Evolutionary conservation across 2,888 invertebrate species (phyloP), one percentile per base, ranked within the genome.

Genomic region (Hanleya hanleyi): DNA sequence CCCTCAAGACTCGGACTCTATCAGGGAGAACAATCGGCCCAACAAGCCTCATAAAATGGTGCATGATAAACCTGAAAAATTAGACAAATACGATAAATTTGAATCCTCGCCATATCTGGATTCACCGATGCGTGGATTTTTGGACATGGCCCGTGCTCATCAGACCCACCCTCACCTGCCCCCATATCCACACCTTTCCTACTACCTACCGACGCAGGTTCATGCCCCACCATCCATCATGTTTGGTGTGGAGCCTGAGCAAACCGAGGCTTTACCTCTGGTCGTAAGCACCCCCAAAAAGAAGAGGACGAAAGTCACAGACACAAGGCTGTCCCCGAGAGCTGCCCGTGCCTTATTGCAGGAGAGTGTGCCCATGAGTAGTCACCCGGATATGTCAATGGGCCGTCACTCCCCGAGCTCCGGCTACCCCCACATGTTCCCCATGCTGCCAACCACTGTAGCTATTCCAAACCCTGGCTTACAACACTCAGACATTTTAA

Each of bases 401-500:
- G 62, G 71, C 15, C 71, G 66, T 50, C 35, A 37, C 35, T 35
- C 38, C 3, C 64, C 64, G 18, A 36, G 67, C 29, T 68, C 74
- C 29, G n/a, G n/a, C n/a, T 94, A 93, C 84, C 95, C 95, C 69
- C 95, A 96, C 73, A 93, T 97, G 92, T 95, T 95, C 82, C 95
- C 95, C 81, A 95, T 96, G 87, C 93, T 97, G 90, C 97, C 97
- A 7, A 98, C 97, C 75, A 96, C 97, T 77, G 97, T 98, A 89
- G 97, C 98, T 90, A 97, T 98, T 91, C 96, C 97, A 75, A 98
- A 98, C 92, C 98, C 98, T 74, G 96, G 96, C 89, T 93, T 98
- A 85, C 97, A 97, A 67, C 87, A 89, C 70, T 86, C 89, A 3
- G 87, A 88, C 74, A 78, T 89, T 35, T 75, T 89, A 68, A 83